These are phyloP conservation scores for Halcyon chelicuti DNA, from an alignment of 2,797 vertebrate genomes.

Conservation along the genomic window DNA sequence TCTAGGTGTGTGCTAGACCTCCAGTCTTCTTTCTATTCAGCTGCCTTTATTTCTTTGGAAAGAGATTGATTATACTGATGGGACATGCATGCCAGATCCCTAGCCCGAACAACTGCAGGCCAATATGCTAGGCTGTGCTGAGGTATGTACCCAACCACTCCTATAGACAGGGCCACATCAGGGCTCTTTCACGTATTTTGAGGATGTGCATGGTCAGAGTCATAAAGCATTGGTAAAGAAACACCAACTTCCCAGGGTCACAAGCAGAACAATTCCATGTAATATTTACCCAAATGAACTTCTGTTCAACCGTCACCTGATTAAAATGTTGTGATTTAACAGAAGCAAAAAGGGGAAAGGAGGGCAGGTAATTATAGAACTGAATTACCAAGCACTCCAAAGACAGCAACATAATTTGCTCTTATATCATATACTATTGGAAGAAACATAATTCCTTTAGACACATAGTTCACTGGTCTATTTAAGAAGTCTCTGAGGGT, in stretches of 20 bases:
- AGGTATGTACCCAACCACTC: background rate
- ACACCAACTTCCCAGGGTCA: background rate
- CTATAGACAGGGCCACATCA: accelerated
- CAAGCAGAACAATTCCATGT: background rate
- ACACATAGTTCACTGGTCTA: background rate
- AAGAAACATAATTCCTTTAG: background rate
- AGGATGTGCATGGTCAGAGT: accelerated
- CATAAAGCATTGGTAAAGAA: background rate
- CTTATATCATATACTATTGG: background rate
- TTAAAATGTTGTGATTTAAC: background rate
- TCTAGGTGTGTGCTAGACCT: background rate
- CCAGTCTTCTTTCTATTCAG: background rate
- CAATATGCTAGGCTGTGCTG: accelerated
- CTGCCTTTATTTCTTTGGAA: background rate
- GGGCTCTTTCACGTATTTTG: background rate
- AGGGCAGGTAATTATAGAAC: background rate
- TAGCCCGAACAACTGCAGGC: background rate
- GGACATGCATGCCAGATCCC: background rate
- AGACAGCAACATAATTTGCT: background rate
- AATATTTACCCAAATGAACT: background rate
- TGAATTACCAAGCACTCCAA: background rate
- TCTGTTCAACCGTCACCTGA: background rate
- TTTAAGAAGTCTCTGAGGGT: background rate
- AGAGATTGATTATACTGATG: background rate
- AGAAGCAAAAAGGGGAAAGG: background rate